Evolutionary conservation across 2,113 vertebrate species (phyloP).

Genomic region (Nibea albiflora): DNA sequence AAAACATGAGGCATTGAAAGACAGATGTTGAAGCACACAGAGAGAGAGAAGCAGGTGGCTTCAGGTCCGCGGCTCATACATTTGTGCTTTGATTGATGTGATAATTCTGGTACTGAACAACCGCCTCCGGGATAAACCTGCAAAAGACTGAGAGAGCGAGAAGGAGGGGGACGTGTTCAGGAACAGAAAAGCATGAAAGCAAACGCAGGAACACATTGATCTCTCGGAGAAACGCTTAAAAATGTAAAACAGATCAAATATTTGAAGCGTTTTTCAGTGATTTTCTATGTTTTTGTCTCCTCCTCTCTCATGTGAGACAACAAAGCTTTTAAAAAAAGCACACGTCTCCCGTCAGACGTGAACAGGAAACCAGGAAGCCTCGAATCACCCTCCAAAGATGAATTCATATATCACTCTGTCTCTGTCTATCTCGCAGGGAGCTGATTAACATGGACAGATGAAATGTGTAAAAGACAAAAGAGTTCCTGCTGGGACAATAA

Average conservation of each 20-base stretch:
- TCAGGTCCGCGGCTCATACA: conserved; percentile 29
- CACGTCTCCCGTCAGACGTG: neutral
- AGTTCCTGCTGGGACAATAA: neutral
- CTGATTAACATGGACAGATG: conserved; percentile 6
- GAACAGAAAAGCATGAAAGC: conserved; percentile 49
- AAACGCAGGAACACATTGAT: conserved; percentile 36
- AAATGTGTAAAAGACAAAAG: neutral
- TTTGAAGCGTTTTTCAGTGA: conserved; percentile 11
- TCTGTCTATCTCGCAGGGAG: conserved; percentile 38
- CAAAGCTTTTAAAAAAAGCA: neutral
- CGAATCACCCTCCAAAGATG: neutral
- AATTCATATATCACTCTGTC: neutral
- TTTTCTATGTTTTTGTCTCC: conserved; percentile 10
- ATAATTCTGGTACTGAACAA: conserved; percentile 73
- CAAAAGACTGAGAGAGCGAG: neutral
- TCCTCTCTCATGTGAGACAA: neutral
- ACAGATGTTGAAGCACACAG: conserved; percentile 30
- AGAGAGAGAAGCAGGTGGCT: conserved; percentile 52
- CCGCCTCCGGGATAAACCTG: conserved; percentile 69
- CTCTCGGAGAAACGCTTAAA: conserved; percentile 5
- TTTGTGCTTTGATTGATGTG: conserved; percentile 74
- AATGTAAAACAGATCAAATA: conserved; percentile 22
- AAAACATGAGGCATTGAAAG: conserved; percentile 19
- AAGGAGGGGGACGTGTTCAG: neutral
- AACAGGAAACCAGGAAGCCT: neutral